Conservation (phyloP, 2,113 vertebrate species). For the Salminus brasiliensis region DNA sequence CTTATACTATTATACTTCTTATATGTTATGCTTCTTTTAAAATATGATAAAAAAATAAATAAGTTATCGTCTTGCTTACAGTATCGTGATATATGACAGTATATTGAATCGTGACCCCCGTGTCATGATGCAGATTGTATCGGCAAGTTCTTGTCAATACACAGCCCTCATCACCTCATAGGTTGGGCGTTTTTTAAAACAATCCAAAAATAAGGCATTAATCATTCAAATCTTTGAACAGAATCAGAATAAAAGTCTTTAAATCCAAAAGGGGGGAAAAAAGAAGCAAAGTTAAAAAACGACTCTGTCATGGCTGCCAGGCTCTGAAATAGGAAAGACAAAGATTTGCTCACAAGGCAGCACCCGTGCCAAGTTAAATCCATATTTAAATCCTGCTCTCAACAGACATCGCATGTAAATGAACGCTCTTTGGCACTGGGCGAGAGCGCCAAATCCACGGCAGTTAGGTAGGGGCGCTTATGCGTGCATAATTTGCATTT, state of each 20-base stretch:
- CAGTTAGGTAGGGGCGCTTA: conserved; percentile 55
- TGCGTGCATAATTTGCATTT: conserved; percentile 58
- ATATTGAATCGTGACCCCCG: too few relatives aligned
- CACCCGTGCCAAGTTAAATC: conserved; percentile 69
- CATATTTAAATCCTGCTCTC: conserved; percentile 68
- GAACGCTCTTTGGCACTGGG: conserved; percentile 71
- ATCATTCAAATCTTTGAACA: neutral
- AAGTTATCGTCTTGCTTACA: too few relatives aligned
- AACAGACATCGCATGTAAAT: conserved; percentile 70
- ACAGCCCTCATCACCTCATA: too few relatives aligned
- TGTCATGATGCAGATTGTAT: too few relatives aligned
- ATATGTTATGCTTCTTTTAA: too few relatives aligned
- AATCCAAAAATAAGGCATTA: conserved; percentile 3
- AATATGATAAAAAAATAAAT: too few relatives aligned
- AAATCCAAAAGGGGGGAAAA: conserved; percentile 55
- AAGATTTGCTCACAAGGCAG: conserved; percentile 61
- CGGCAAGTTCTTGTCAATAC: too few relatives aligned
- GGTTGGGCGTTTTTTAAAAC: too few relatives aligned
- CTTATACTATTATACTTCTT: too few relatives aligned
- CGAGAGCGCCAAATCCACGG: conserved; percentile 65
- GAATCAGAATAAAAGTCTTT: neutral
- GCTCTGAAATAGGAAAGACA: conserved; percentile 67
- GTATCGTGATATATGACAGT: too few relatives aligned
- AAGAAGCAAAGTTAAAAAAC: conserved; percentile 59
- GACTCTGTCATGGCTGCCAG: conserved; percentile 65